Percentiles rank a stretch among this genome's conserved stretches.
Conservation (phyloP, 2,797 vertebrate species). For the Crenichthys baileyi region DNA sequence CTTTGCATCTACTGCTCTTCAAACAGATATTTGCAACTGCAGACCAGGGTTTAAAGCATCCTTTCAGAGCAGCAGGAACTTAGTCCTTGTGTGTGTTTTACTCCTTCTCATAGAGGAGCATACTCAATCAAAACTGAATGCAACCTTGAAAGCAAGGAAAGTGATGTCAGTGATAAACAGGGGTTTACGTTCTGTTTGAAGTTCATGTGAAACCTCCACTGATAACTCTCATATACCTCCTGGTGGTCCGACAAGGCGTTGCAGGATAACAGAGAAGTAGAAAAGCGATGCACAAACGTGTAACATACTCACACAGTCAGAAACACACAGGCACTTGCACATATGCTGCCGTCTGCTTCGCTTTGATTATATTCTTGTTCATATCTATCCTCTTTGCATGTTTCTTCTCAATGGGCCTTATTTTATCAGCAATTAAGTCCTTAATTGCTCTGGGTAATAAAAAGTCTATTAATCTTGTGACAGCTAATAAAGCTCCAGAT, state of each 20-base stretch:
- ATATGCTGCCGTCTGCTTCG: slow-evolving; percentile 18
- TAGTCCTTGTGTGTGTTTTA: not conserved
- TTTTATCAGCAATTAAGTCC: slow-evolving; percentile 72
- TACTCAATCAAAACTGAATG: slow-evolving; percentile 2
- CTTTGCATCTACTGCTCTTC: not conserved
- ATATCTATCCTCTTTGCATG: slow-evolving; percentile 26
- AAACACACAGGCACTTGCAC: slow-evolving; percentile 3
- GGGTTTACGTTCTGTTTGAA: not conserved
- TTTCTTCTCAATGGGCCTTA: slow-evolving; percentile 38
- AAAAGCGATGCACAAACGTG: not conserved
- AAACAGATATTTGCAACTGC: not conserved
- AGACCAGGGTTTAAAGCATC: not conserved
- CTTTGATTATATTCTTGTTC: slow-evolving; percentile 43
- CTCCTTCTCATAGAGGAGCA: not conserved
- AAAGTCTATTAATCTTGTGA: slow-evolving; percentile 70
- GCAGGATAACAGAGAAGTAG: slow-evolving; percentile 23
- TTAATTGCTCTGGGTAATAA: slow-evolving; percentile 71
- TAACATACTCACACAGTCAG: not conserved
- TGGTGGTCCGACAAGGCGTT: slow-evolving; percentile 40
- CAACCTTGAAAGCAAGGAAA: not conserved
- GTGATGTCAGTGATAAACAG: slow-evolving; percentile 10
- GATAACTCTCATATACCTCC: slow-evolving; percentile 48
- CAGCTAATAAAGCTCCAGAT: slow-evolving; percentile 71
- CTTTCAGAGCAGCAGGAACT: not conserved
- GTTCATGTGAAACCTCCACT: slow-evolving; percentile 1